Conservation (phyloP, 2,888 invertebrate species). For the Eurytoma californica region DNA sequence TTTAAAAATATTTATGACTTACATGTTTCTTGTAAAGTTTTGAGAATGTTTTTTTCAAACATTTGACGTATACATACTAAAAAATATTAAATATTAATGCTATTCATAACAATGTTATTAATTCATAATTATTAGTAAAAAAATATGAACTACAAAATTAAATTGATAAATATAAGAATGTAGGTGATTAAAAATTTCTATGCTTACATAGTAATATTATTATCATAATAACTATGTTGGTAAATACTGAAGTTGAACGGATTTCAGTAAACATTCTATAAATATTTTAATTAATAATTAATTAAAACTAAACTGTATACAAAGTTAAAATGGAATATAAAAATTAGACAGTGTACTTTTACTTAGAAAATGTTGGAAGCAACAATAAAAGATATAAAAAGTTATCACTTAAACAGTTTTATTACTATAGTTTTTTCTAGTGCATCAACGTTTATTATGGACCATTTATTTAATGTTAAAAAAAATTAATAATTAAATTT, state of each 20-base stretch:
- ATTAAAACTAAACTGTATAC: background rate
- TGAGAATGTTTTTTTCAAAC: background rate
- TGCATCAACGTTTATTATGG: too few species aligned
- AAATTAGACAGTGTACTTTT: too few species aligned
- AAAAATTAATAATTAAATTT: too few species aligned
- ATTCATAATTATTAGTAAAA: too few species aligned
- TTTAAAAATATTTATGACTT: conserved; percentile 21
- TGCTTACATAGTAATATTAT: conserved; percentile 31
- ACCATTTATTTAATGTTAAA: too few species aligned
- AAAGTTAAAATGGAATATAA: too few species aligned
- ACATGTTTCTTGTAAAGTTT: conserved; percentile 18
- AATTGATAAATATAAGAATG: background rate
- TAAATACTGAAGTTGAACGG: background rate
- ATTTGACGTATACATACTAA: background rate
- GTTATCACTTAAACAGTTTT: too few species aligned
- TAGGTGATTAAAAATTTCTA: background rate
- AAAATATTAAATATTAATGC: background rate
- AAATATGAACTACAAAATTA: too few species aligned
- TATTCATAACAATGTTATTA: background rate
- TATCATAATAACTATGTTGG: conserved; percentile 4
- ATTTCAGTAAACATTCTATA: conserved; percentile 9
- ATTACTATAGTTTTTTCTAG: too few species aligned
- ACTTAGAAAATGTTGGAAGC: too few species aligned
- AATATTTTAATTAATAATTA: background rate
- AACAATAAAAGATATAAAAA: too few species aligned